Conservation (phyloP, 2,113 vertebrate genomes). For the Xiphophorus couchianus region DNA sequence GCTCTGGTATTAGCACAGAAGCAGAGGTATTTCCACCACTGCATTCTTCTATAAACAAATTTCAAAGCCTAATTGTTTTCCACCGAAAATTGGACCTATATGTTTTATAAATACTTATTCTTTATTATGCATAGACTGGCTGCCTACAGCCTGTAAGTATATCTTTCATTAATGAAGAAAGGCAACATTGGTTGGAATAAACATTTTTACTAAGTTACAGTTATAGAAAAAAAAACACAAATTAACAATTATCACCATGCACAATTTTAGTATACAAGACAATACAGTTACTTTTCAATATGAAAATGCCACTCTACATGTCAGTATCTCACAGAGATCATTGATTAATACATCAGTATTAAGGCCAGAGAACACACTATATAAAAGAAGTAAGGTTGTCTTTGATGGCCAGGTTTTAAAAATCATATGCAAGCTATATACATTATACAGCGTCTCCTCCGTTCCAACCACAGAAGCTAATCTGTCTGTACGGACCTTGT, state of each 20-base stretch:
- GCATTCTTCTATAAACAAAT: neutral
- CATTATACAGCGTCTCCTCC: conserved; percentile 57
- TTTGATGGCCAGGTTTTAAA: conserved; percentile 74
- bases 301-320: conserved; percentile 88
- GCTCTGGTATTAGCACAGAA: too few species aligned
- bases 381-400: conserved; percentile 70
- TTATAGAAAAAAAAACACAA: conserved; percentile 83
- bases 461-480: conserved; percentile 47
- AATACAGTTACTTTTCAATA: conserved; percentile 95
- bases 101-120: neutral
- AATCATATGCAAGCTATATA: conserved; percentile 82
- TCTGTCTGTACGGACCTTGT: conserved; percentile 31
- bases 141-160: neutral
- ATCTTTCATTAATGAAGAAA: conserved; percentile 3
- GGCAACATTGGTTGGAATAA: conserved; percentile 64
- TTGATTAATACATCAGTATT: conserved; percentile 83
- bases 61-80: neutral
- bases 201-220: conserved; percentile 84
- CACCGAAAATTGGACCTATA: neutral
- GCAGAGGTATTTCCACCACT: too few species aligned
- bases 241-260: conserved; percentile 84
- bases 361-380: conserved; percentile 79
- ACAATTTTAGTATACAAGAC: conserved; percentile 97
- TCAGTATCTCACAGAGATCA: conserved; percentile 95
- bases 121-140: neutral